Evolutionary conservation across 2,113 vertebrate species (phyloP).

Genomic region (Tor tambroides): DNA sequence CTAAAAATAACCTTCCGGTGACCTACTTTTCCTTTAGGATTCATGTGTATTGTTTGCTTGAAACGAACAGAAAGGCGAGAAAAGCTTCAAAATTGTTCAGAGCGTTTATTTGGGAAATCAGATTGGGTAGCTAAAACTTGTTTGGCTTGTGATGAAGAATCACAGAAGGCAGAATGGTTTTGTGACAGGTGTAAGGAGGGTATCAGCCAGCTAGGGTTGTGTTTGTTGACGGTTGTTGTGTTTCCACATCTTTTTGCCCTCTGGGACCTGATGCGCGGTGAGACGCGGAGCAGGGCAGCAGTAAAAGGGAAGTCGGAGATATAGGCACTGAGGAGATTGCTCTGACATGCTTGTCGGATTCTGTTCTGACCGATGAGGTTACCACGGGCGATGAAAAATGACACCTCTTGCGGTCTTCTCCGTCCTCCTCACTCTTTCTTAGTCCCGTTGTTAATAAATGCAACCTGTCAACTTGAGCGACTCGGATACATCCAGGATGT

Average conservation of each 20-base stretch:
- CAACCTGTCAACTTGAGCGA: slow-evolving; percentile 38
- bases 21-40: slow-evolving; percentile 72
- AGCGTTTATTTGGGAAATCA: slow-evolving; percentile 46
- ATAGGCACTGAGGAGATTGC: slow-evolving; percentile 51
- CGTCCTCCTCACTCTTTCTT: neutral
- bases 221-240: slow-evolving; percentile 40
- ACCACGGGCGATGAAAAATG: slow-evolving; percentile 51
- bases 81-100: slow-evolving; percentile 31
- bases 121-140: slow-evolving; percentile 24
- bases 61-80: slow-evolving; percentile 11
- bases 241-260: slow-evolving; percentile 42
- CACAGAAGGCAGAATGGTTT: neutral
- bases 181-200: slow-evolving; percentile 8
- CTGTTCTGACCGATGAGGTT: slow-evolving; percentile 43
- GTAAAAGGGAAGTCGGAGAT: slow-evolving; percentile 49
- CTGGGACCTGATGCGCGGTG: slow-evolving; percentile 34
- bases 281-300: slow-evolving; percentile 27
- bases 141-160: slow-evolving; percentile 34
- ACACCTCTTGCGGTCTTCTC: slow-evolving; percentile 24
- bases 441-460: slow-evolving; percentile 40
- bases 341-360: slow-evolving; percentile 58
- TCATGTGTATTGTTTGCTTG: slow-evolving; percentile 62
- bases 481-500: slow-evolving; percentile 26
- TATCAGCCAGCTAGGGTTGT: neutral
- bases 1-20: slow-evolving; percentile 75